Evolutionary conservation across 2,888 invertebrate species (phyloP), one percentile per base, ranked within the genome.

Genomic region (Spisula solida): DNA sequence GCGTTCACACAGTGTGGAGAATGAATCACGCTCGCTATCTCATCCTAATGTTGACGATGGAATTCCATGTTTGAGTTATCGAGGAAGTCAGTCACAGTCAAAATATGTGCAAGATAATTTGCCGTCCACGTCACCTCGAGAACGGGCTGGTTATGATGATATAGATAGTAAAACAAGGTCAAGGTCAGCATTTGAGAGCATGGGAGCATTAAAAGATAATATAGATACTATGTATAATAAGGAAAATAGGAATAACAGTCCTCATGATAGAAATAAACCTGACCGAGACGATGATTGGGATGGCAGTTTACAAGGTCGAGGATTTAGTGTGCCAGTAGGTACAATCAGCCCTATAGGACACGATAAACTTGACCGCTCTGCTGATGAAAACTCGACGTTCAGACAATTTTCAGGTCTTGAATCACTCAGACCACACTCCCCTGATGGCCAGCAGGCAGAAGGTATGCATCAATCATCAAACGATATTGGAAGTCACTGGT

Each of bases 351-450:
- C 86, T 41, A 80, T 84, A n/a, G 29, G 81, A 10, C 81, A 56
- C 16, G 60, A 84, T 8, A 75, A 47, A 29, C 51, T 47, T 31
- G 29, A 81, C 41, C 78, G 88, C 29, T 84, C 82, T 18, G 85
- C 85, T 16, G 88, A 90, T 60, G 83, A 92, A 55, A 88, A 88
- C 82, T 20, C 47, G n/a, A 90, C 90, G 20, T 92, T 92, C 83
- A 81, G 85, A 25, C 60, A 87, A 25, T 92, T 88, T 86, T 87
- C 92, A 47, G 87, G 85, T 20, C 56, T 87, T 5, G 47, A 75
- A 31, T 78, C 51, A 0, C 20, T 84, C 14, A 51, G 51, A 51
- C 29, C 8, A 20, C 29, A 5, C 51, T 78, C 84, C 20, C n/a
- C 51, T 10, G 70, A 14, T 0, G 16, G 51, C 34, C 18, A n/a